Evolutionary conservation across 2,888 invertebrate genomes (phyloP), one percentile per base, ranked within the genome.

Genomic region (Calliphora vomitoria): DNA sequence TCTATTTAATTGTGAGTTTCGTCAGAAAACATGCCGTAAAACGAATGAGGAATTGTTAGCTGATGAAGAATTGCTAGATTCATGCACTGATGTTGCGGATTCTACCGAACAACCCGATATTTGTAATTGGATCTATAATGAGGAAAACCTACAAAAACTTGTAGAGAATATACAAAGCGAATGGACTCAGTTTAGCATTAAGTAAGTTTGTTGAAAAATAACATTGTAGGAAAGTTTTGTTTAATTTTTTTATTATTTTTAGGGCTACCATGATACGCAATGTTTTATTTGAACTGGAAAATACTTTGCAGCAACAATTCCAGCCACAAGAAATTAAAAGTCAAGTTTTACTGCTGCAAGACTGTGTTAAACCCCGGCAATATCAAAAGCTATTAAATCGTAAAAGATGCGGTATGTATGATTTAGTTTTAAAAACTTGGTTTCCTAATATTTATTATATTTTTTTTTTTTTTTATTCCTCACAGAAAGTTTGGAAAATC

Each of bases 401-500:
- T 89, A 95, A 95, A 66, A 96, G 95, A 86, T 98, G 98, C 93
- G 96, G 98, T 98, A 94, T 95, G 95, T 95, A 89, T 0, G 0
- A 3, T 60, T 18, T 47, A 3, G 1, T 41, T 44, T 31, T 41
- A 4, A 8, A 58, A 15, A n/a, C 4, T 25, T 25, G 25, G 25
- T 25, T 25, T 25, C 25, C 0, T 53, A 20, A 64, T 31, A 13
- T 64, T n/a, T 31, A n/a, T 31, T 31, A 58, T 18, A 53, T 35
- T 18, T 41, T 53, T 5, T 62, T 53, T 5, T 62, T 82, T 76
- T 87, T 89, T 90, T 91, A 31, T 13, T 90, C 88, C 91, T 95
- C 95, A 53, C 95, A 98, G 98, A 96, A 60, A 97, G 97, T 90
- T 94, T 98, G 87, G 97, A 98, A 94, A 96, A 96, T 90, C 95